Evolutionary conservation across 2,113 vertebrate genomes (phyloP), one percentile per base, ranked within the genome.

Genomic region (Dicrurus megarhynchus): DNA sequence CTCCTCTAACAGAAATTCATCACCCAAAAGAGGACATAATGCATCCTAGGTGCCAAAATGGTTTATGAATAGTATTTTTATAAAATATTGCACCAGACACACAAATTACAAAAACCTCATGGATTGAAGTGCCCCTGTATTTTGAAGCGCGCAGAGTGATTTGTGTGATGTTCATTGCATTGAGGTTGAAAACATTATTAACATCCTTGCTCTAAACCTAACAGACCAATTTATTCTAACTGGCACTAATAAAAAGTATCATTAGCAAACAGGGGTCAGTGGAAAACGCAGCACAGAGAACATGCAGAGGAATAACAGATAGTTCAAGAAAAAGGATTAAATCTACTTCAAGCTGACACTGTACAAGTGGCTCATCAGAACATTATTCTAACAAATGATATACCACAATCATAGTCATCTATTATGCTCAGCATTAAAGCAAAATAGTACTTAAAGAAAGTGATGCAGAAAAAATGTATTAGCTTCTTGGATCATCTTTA

Each of bases 161-260:
- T 93, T 84, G 57, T 60, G 69, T 79, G n/a, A 90, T 87, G 82
- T 19, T 56, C 50, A 74, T 59, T 94, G 87, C 93, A 52, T 79
- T 94, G 78, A 80, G 77, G 78, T 47, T 97, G 87, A 90, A 96
- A 96, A 96, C 33, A 85, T 79, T 88, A 94, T 94, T 90, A 92
- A 95, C 87, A 74, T 64, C 39, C 97, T 97, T 93, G 37, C 56
- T 91, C 52, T 69, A 93, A 95, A 89, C 21, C 55, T 96, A 94
- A 61, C 50, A 95, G 69, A 82, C 32, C 91, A 91, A 87, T 96
- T 97, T 90, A 82, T 96, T 97, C 96, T 91, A 89, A 93, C 87
- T 44, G 74, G 56, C 30, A 68, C 41, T 88, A 96, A 88, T 89
- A 93, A 92, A 96, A 95, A 85, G 70, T 91, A 87, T 89, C 60